These are phyloP conservation scores for Halcyon senegalensis DNA, from an alignment of 2,113 vertebrate species.

Conservation along the genomic window DNA sequence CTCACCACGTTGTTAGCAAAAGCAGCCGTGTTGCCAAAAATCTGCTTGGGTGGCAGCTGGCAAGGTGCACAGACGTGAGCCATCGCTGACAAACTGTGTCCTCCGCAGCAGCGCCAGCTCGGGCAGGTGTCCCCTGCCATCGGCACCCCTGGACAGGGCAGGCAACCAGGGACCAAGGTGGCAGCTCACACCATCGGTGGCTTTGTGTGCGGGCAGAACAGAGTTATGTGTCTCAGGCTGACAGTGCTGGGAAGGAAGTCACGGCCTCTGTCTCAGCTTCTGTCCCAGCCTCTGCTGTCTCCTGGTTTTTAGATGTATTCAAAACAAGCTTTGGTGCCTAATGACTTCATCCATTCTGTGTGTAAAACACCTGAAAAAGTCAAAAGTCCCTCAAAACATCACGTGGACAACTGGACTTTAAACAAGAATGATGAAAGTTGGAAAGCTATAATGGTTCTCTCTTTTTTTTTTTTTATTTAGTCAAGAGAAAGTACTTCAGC, in stretches of 20 bases:
- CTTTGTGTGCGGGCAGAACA: neutral
- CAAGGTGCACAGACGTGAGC: fast-evolving
- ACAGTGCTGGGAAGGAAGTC: neutral
- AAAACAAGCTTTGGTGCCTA: neutral
- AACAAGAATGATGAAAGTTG: neutral
- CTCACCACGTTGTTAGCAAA: neutral
- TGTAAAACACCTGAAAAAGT: slow-evolving; percentile 15
- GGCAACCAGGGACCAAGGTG: fast-evolving
- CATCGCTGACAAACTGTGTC: neutral
- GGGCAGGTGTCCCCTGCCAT: fast-evolving
- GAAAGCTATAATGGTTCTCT: neutral
- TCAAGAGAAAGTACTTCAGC: slow-evolving; percentile 5
- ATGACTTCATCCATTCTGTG: neutral
- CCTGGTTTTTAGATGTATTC: neutral
- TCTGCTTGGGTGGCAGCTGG: neutral
- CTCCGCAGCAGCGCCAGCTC: neutral
- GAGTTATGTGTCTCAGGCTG: neutral
- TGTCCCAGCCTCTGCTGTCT: neutral
- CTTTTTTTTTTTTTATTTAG: neutral
- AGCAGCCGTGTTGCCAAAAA: neutral
- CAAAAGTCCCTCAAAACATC: neutral
- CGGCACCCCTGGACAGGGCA: neutral
- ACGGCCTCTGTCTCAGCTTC: neutral
- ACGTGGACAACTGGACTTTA: neutral
- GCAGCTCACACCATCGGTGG: fast-evolving